A percentile compares a stretch with the other conserved stretches of the same genome.
phyloP scores from a whole-genome alignment of 2,113 vertebrate genomes.

The Pogonocichla stellata region DNA sequence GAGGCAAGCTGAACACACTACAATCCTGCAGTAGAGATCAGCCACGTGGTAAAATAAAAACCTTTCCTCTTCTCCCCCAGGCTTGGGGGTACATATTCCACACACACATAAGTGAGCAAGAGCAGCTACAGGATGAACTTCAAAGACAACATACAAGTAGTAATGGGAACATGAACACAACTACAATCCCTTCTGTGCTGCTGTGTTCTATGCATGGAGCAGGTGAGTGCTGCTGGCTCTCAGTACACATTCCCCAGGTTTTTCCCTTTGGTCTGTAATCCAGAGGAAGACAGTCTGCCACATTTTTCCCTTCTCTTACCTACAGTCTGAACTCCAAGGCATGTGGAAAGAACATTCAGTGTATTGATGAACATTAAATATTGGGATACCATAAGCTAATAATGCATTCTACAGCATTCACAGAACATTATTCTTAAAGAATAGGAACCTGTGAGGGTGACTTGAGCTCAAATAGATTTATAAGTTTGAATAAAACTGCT shows the following conservation, averaged over 20 bases:
- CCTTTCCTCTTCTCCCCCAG: not conserved
- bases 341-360: not conserved
- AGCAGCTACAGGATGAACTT: not conserved
- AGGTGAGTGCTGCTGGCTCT: not conserved
- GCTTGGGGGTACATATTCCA: not conserved
- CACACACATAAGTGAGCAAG: not conserved
- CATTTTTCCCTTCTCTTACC: not conserved
- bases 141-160: not conserved
- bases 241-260: not conserved
- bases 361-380: not conserved
- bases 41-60: not conserved
- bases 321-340: not conserved
- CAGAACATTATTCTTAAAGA: not conserved
- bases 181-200: not conserved
- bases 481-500: not conserved
- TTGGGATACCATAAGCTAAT: not conserved
- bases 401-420: not conserved
- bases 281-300: not conserved
- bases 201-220: not conserved
- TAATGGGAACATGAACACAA: not conserved
- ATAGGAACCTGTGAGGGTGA: not conserved
- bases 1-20: not conserved
- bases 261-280: not conserved
- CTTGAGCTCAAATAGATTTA: not conserved
- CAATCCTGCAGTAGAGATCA: not conserved